Base-by-base conservation (phyloP, 2,888 invertebrate species). In the Lepidochrysops patricia region DNA sequence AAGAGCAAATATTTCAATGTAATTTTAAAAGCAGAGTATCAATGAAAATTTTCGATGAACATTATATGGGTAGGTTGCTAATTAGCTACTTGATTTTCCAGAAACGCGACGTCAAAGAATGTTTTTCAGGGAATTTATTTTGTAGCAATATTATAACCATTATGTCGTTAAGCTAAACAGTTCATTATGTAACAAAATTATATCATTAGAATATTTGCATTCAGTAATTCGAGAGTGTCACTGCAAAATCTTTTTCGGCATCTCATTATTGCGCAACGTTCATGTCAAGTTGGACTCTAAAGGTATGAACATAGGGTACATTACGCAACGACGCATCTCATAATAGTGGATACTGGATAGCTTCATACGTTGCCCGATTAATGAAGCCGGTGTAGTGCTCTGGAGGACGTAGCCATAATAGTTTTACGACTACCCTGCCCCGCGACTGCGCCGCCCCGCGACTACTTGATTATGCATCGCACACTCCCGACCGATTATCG, bases 381-480 rank as follows among this genome's bases (percentile, higher is more conserved):
- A 88, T 87, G 85, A 88, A 87, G 86, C 84, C 79, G 72, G 73
- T 75, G 75, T 77, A 79, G 77, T 79, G 78, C 76, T 78, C 77
- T 76, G 74, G 80, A 81, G 84, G 85, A 80, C 79, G 82, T 77
- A 80, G 79, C 77, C 76, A 80, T 88, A 88, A 89, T 88, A 87
- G 87, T 86, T 89, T 87, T 86, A 87, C 81, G 81, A 84, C 77
- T 77, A 75, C 63, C 68, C 68, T 68, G 68, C 67, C 64, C 66
- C 67, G 66, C 67, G n/a, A n/a, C n/a, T n/a, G n/a, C n/a, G n/a
- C 70, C 69, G 72, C 68, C 62, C 62, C 63, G 73, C 74, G 79
- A 76, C 82, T 83, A 84, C 86, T 87, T 82, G 83, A 86, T 83
- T 87, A 88, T 87, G 84, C 86, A 85, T 83, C 81, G 75, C 77